These are phyloP conservation scores for Hoplias malabaricus DNA, from an alignment of 2,113 vertebrate genomes.

Conservation along the genomic window DNA sequence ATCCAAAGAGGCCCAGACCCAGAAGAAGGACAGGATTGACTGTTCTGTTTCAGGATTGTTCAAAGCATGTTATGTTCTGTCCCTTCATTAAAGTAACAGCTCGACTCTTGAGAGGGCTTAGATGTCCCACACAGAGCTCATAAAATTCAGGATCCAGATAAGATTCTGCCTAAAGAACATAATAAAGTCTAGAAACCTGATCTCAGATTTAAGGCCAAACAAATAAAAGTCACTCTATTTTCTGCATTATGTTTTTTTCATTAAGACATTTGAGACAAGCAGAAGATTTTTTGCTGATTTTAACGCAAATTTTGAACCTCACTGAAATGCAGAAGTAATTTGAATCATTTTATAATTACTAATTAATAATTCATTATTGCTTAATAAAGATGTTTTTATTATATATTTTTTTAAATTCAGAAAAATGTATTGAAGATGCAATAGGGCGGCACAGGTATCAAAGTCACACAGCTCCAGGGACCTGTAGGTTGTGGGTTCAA, in stretches of 20 bases:
- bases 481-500: no score
- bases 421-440: no score
- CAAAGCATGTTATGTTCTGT: constrained; percentile 18
- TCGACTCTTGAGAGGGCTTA: constrained; percentile 33
- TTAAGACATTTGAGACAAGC: no score
- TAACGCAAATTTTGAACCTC: no score
- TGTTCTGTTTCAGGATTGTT: constrained; percentile 22
- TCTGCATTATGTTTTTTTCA: neutral
- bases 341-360: no score
- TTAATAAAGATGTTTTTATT: no score
- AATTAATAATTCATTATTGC: no score
- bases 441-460: no score
- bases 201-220: constrained; percentile 44
- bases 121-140: constrained; percentile 47
- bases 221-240: constrained; percentile 50
- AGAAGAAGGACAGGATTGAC: constrained; percentile 1
- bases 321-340: no score
- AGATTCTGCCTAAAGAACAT: constrained; percentile 47
- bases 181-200: constrained; percentile 54
- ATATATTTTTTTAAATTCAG: no score
- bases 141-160: constrained; percentile 52
- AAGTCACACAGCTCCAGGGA: no score
- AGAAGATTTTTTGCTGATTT: no score
- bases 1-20: neutral
- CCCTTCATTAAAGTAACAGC: constrained; percentile 5